Base-by-base conservation (phyloP, 2,888 invertebrate genomes). In the Campopleginae sp. region DNA sequence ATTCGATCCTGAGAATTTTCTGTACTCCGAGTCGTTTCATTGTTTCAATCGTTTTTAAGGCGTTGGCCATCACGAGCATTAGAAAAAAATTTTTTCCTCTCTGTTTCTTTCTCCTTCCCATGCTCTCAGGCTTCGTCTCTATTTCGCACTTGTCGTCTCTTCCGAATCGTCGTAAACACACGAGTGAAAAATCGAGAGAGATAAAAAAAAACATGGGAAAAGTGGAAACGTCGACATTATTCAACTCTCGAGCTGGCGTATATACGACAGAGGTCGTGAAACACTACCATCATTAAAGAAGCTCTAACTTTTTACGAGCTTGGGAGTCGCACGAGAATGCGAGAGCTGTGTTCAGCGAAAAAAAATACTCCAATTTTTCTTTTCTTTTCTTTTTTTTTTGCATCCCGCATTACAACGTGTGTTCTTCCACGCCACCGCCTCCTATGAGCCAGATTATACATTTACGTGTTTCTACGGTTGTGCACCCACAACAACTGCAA, bases 281-380 rank as follows among this genome's bases (percentile, higher is more conserved):
- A 82, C 82, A 82, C 82, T 66, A 77, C 66, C 48, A 72, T 82
- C 79, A 85, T 82, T 82, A 82, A 80, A 80, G 71, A 80, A 85
- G 80, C 82, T 80, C 75, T 66, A 82, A 82, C 82, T 82, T 85
- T 82, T 85, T 85, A 80, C 82, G 82, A 85, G 79, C 79, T 76
- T 72, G 63, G 19, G 76, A 80, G 48, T 71, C 82, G 66, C 80
- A 76, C 80, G 76, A 82, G 58, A 82, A 80, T 85, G 75, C 79
- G 46, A 42, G 65, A 65, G 48, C 54, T 44, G 19, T 72, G 68
- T 71, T 72, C 61, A 46, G 58, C 38, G 19, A 58, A 78, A 78
- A 78, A 68, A 58, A 77, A 66, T 17, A 4, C 6, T 44, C 38
- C 12, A 23, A 10, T 33, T 71, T 72, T n/a, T n/a, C n/a, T 84